Base-by-base conservation (phyloP, 1,140 invertebrate species). In the Agrilus planipennis region DNA sequence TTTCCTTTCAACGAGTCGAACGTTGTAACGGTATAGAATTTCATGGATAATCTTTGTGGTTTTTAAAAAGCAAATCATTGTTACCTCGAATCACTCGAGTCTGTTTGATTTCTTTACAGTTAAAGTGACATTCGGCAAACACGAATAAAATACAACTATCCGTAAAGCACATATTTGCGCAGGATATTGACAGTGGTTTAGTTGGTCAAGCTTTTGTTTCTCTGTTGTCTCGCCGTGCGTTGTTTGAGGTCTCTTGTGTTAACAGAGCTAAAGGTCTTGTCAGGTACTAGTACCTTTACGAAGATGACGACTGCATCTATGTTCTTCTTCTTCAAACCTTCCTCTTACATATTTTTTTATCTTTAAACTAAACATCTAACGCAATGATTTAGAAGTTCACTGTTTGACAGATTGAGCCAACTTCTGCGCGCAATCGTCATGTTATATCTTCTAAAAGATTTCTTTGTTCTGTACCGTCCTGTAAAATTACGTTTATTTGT, bases 91-190 rank as follows among this genome's bases (percentile, higher is more conserved):
- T 47, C 45, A 50, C 42, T 52, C 35, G 42, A 49, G 44, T 47
- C 14, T 55, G 46, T 55, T 55, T 55, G 50, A 47, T 49, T 50
- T 46, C 49, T 55, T 55, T 50, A 53, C 51, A 51, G 51, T 46
- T 49, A 45, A 49, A 50, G 54, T 56, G 54, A 56, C 54, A 53
- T 53, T 49, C 28, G 44, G 46, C 46, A 54, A 56, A 56, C 46
- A 34, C 51, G 40, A 51, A 52, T 54, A 56, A 56, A 56, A 56
- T 52, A 56, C 52, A 48, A 56, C 47, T 49, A 56, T 56, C 54
- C 54, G 48, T 52, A 56, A 53, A 51, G 47, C 47, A 56, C 45
- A 54, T 54, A 56, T 54, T 52, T 54, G 52, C 35, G 21, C 44
- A 45, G 48, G 45, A 46, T 55, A 55, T 55, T 53, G 51, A 55